A percentile compares a stretch with the other conserved stretches of the same genome.
These are phyloP conservation scores for Cryptocephalus moraei DNA, from an alignment of 2,888 invertebrate species.

Conservation along the genomic window DNA sequence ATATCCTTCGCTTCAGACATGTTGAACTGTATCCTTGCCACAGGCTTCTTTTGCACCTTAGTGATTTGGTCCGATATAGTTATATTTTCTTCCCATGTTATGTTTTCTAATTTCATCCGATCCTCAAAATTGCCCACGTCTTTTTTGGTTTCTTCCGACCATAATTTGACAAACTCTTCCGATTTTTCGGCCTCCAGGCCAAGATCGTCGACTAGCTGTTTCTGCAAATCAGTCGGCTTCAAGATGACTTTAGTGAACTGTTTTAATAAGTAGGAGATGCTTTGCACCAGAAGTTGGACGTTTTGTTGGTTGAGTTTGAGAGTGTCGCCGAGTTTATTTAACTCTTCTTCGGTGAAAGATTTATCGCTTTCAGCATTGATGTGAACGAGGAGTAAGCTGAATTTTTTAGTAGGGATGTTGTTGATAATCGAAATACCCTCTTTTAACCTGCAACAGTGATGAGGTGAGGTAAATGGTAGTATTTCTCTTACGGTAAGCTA, in stretches of 20 bases:
- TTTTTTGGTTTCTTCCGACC: constrained; percentile 43
- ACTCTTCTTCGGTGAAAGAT: constrained; percentile 23
- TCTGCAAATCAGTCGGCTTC: constrained; percentile 44
- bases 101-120: constrained; percentile 40
- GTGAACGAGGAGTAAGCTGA: constrained; percentile 22
- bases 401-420: constrained; percentile 22
- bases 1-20: constrained; percentile 22
- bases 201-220: constrained; percentile 40
- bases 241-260: constrained; percentile 43
- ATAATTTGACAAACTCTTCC: constrained; percentile 43
- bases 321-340: constrained; percentile 23
- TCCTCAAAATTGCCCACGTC: constrained; percentile 40
- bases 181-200: constrained; percentile 43
- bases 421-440: constrained; percentile 28
- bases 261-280: constrained; percentile 36
- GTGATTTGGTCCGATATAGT: constrained; percentile 41
- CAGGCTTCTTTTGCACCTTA: constrained; percentile 38
- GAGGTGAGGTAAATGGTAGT: not conserved
- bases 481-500: constrained; percentile 1
- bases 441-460: constrained; percentile 22
- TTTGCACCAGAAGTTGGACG: constrained; percentile 24
- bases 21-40: constrained; percentile 41
- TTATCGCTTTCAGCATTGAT: constrained; percentile 20
- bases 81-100: constrained; percentile 47
- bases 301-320: constrained; percentile 20